These are phyloP conservation scores for Blennius ocellaris DNA, from an alignment of 2,113 vertebrate genomes.

Conservation along the genomic window DNA sequence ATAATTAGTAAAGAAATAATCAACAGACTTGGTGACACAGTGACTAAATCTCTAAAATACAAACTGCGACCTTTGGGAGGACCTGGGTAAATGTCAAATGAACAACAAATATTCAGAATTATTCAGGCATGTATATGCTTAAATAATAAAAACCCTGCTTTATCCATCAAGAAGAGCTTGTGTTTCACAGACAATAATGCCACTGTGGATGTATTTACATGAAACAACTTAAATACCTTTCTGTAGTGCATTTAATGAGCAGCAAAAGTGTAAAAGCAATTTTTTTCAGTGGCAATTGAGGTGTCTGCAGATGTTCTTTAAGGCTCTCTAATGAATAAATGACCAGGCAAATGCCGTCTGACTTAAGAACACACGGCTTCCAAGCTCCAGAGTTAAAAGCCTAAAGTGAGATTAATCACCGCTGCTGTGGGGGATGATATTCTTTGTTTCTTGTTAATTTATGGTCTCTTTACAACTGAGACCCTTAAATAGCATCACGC, in stretches of 20 bases:
- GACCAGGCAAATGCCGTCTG: conserved; percentile 72
- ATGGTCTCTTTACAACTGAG: conserved; percentile 62
- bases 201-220: conserved; percentile 14
- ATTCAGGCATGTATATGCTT: conserved; percentile 4
- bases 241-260: conserved; percentile 41
- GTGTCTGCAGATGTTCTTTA: conserved; percentile 63
- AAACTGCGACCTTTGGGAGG: too few species aligned
- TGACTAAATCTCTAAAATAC: too few species aligned
- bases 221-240: conserved; percentile 16
- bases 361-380: conserved; percentile 58
- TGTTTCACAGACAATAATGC: conserved; percentile 24
- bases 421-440: conserved; percentile 57
- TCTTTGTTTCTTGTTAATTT: conserved; percentile 76
- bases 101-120: background rate
- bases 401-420: conserved; percentile 79
- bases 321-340: conserved; percentile 70
- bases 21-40: too few species aligned
- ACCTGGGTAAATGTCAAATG: too few species aligned
- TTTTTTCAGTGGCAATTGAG: conserved; percentile 49
- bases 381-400: conserved; percentile 50
- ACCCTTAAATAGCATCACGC: conserved; percentile 28
- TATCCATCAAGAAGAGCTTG: conserved; percentile 27
- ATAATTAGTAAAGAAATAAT: too few species aligned
- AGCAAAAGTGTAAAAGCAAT: conserved; percentile 54
- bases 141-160: background rate